These are phyloP conservation scores for Clusia tigrina DNA, from an alignment of 2,888 invertebrate genomes.

Conservation along the genomic window DNA sequence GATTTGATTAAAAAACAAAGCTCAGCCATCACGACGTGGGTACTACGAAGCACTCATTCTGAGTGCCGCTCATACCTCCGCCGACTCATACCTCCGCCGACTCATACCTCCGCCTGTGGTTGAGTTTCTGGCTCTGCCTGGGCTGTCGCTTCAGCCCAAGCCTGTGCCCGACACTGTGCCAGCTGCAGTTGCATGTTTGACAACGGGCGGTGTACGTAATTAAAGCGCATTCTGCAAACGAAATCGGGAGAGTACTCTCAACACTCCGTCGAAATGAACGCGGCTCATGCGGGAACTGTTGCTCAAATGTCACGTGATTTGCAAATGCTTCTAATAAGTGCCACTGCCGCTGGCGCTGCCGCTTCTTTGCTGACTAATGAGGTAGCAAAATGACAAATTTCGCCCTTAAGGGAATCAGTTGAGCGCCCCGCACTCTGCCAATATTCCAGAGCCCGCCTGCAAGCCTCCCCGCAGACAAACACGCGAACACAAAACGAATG, in stretches of 20 bases:
- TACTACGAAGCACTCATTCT: neutral
- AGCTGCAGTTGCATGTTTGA: slow-evolving; percentile 4
- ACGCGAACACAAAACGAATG: too few relatives aligned
- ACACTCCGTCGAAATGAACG: neutral
- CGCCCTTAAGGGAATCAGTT: too few relatives aligned
- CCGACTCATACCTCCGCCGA: too few relatives aligned
- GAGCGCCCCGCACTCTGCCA: neutral
- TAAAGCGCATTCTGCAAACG: slow-evolving; percentile 1
- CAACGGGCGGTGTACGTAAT: slow-evolving; percentile 10
- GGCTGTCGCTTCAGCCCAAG: too few relatives aligned
- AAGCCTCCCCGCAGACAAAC: too few relatives aligned
- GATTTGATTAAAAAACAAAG: slow-evolving; percentile 5
- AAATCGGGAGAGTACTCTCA: neutral
- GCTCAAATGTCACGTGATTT: neutral
- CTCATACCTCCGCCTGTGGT: too few relatives aligned
- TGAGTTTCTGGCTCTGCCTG: too few relatives aligned
- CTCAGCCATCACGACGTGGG: slow-evolving; percentile 2
- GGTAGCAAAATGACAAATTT: slow-evolving; percentile 7
- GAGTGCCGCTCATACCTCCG: neutral
- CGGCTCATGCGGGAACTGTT: neutral
- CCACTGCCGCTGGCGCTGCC: too few relatives aligned
- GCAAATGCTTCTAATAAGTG: slow-evolving; percentile 1
- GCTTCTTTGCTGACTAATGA: slow-evolving; percentile 10
- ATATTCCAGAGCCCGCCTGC: neutral
- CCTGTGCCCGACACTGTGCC: neutral